phyloP scores from a whole-genome alignment of 2,113 vertebrate species.

The Cisticola juncidis region DNA sequence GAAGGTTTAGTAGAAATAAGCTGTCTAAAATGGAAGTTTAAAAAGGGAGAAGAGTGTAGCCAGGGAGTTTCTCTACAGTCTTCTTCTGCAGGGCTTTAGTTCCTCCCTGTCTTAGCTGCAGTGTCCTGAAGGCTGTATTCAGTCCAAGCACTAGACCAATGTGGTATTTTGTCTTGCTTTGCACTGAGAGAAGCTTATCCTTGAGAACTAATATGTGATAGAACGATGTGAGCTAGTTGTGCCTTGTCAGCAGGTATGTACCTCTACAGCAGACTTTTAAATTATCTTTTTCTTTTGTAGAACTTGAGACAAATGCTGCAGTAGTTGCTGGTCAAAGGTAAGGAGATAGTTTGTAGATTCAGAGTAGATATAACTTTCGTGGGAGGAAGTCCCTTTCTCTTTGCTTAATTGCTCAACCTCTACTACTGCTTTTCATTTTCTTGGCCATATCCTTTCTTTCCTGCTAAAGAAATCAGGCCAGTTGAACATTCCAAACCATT shows the following conservation, averaged over 20 bases:
- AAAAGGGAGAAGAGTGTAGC: neutral
- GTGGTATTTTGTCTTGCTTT: neutral
- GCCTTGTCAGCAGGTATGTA: slow-evolving; percentile 18
- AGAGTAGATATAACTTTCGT: slow-evolving; percentile 28
- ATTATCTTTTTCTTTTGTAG: slow-evolving; percentile 74
- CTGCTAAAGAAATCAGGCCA: neutral
- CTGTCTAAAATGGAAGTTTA: neutral
- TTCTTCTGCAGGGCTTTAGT: neutral
- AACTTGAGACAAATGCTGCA: slow-evolving; percentile 76
- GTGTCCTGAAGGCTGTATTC: neutral
- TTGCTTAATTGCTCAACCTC: neutral
- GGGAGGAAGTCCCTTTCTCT: slow-evolving; percentile 24
- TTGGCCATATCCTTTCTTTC: neutral
- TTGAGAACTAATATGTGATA: neutral
- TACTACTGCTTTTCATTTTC: neutral
- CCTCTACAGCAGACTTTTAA: slow-evolving; percentile 37
- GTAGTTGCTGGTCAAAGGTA: slow-evolving; percentile 79
- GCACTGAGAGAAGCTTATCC: neutral
- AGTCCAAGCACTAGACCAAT: neutral
- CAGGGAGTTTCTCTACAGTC: neutral
- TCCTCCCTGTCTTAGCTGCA: neutral
- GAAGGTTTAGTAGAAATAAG: neutral
- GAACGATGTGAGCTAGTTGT: slow-evolving; percentile 7
- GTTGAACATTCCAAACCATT: neutral
- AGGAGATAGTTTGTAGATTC: slow-evolving; percentile 63